Percentiles rank a stretch among this genome's conserved stretches.
Conservation (phyloP, 2,888 invertebrate species). For the Tyria jacobaeae region DNA sequence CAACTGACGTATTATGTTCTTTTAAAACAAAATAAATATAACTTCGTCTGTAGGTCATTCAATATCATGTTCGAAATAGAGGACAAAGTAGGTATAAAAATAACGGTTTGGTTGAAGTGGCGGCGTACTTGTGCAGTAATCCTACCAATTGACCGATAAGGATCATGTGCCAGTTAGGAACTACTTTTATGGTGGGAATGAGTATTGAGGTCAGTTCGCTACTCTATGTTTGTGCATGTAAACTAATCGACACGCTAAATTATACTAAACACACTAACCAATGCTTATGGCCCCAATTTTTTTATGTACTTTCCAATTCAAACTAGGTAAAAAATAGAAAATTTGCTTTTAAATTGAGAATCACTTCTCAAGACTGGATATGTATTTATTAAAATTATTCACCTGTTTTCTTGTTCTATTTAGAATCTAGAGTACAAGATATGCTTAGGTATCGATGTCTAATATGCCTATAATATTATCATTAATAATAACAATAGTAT, state of each 20-base stretch:
- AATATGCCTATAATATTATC: too few species aligned
- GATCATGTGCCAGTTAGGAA: constrained; percentile 38
- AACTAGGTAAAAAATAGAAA: too few species aligned
- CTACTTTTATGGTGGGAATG: constrained; percentile 31
- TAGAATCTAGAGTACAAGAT: too few species aligned
- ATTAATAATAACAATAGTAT: too few species aligned
- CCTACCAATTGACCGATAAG: constrained; percentile 48
- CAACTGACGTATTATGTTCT: background rate
- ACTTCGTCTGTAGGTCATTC: background rate
- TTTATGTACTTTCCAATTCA: constrained; percentile 34
- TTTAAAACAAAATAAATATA: background rate
- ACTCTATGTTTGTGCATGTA: constrained; percentile 19
- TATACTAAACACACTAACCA: constrained; percentile 21
- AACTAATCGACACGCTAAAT: constrained; percentile 20
- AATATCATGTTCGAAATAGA: constrained; percentile 6
- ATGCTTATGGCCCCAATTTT: constrained; percentile 14
- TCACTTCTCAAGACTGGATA: too few species aligned
- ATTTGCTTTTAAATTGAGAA: too few species aligned
- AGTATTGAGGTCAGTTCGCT: constrained; percentile 31
- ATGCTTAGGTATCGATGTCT: too few species aligned
- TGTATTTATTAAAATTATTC: too few species aligned
- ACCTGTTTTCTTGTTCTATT: too few species aligned
- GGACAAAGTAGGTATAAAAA: constrained; percentile 14
- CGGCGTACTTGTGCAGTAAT: constrained; percentile 28
- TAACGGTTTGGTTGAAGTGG: constrained; percentile 25